Percentiles rank a stretch among this genome's conserved stretches.
Evolutionary conservation across 2,113 vertebrate genomes (phyloP).

Genomic region (Dipodomys spectabilis): DNA sequence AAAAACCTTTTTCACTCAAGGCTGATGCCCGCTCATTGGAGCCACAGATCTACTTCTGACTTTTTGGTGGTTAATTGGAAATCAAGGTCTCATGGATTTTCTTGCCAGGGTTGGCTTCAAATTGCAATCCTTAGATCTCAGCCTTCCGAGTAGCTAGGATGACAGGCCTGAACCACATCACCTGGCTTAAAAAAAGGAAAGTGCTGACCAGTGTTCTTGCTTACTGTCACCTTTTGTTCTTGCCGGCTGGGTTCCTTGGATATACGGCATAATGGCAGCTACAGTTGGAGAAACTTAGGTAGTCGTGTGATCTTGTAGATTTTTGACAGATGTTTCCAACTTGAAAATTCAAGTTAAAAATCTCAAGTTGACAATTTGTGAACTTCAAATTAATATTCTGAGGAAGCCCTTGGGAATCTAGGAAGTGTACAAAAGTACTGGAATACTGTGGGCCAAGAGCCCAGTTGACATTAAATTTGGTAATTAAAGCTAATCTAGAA

Average conservation of each 20-base stretch:
- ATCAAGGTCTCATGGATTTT: no score
- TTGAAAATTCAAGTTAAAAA: no score
- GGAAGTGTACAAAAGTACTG: neutral
- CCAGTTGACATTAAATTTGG: neutral
- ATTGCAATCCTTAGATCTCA: no score
- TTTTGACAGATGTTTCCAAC: neutral
- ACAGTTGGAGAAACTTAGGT: neutral
- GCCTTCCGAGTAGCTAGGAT: no score
- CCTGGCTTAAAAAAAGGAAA: neutral
- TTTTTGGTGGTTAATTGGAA: no score
- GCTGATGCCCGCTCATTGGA: no score
- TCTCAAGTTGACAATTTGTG: neutral
- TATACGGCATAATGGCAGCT: neutral
- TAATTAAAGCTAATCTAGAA: neutral
- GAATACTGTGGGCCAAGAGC: neutral
- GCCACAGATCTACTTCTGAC: no score
- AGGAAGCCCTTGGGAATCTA: neutral
- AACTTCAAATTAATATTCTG: slow-evolving; percentile 32
- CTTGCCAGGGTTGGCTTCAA: no score
- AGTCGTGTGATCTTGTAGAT: neutral
- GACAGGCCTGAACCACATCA: no score
- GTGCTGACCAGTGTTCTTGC: neutral
- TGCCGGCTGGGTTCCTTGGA: neutral
- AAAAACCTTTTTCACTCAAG: no score
- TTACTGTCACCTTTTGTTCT: neutral